These are phyloP conservation scores for Cryptocheilus praepositus DNA, from an alignment of 2,888 invertebrate species.

Conservation along the genomic window DNA sequence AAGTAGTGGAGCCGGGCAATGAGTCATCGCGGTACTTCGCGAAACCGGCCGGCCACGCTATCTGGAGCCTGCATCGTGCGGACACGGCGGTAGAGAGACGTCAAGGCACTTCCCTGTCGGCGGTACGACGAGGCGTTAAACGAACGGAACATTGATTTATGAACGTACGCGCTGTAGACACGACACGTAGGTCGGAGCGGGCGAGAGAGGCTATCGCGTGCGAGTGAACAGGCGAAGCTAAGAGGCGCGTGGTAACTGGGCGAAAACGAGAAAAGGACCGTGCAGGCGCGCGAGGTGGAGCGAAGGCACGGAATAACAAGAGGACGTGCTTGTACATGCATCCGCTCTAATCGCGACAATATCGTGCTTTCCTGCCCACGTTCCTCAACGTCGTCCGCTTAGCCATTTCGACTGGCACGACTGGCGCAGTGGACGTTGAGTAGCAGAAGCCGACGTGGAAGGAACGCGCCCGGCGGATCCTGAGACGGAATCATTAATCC, in stretches of 20 bases:
- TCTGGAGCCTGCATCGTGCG: not conserved
- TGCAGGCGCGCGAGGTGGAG: not conserved
- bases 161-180: constrained; percentile 27
- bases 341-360: constrained; percentile 56
- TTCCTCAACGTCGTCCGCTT: constrained; percentile 5
- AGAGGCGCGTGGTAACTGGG: not conserved
- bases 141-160: constrained; percentile 64
- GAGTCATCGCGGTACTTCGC: no score
- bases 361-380: constrained; percentile 18
- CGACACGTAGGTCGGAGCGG: constrained; percentile 13
- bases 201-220: not conserved
- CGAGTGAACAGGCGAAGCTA: not conserved
- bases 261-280: no score
- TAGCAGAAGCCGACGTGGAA: constrained; percentile 14
- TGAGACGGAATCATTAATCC: constrained; percentile 66
- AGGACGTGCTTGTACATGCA: constrained; percentile 27
- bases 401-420: not conserved
- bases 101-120: constrained; percentile 16
- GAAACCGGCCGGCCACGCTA: not conserved
- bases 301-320: not conserved
- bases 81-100: constrained; percentile 5
- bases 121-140: constrained; percentile 50
- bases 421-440: not conserved
- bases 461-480: constrained; percentile 17
- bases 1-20: no score